Conservation (phyloP, 2,797 vertebrate species). For the Pipistrellus pipistrellus region DNA sequence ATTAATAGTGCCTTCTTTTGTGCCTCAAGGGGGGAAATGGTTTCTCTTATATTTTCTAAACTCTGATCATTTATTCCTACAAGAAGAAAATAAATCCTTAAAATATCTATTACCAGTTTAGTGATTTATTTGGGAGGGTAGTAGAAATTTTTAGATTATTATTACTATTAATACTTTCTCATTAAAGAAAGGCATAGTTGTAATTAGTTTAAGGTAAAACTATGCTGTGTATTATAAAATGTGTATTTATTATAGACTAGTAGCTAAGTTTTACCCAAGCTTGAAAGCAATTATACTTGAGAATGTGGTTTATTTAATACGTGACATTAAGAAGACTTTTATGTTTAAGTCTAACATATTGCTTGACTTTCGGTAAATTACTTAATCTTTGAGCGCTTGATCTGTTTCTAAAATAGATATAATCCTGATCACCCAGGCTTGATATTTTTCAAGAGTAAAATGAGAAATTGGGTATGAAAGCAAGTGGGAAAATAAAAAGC, state of each 20-base stretch:
- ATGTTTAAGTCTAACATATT: slow-evolving; percentile 10
- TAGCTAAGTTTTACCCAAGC: not conserved
- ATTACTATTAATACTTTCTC: not conserved
- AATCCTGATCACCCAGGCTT: slow-evolving; percentile 28
- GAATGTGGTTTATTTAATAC: slow-evolving; percentile 49
- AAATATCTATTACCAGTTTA: not conserved
- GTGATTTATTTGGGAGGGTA: not conserved
- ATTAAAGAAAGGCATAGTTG: slow-evolving; percentile 41
- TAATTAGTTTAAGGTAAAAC: slow-evolving; percentile 42
- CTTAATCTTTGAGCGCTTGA: slow-evolving; percentile 16
- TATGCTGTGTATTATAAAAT: not conserved
- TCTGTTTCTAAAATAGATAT: slow-evolving; percentile 61
- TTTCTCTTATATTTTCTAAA: slow-evolving; percentile 52
- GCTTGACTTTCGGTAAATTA: slow-evolving; percentile 58
- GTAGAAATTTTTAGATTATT: slow-evolving; percentile 28
- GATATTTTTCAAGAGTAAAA: slow-evolving; percentile 54
- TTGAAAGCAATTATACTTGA: slow-evolving; percentile 63
- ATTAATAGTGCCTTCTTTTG: slow-evolving; percentile 38
- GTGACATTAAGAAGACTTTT: slow-evolving; percentile 36
- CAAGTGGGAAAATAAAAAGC: slow-evolving; percentile 34
- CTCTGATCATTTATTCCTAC: slow-evolving; percentile 9
- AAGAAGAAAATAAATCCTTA: slow-evolving; percentile 44
- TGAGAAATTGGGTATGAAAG: slow-evolving; percentile 42
- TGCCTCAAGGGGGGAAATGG: not conserved
- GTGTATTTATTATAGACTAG: slow-evolving; percentile 3